Percentiles rank a stretch among this genome's conserved stretches.
Evolutionary conservation across 2,888 invertebrate species (phyloP).

Genomic region (Caenorhabditis sp.): DNA sequence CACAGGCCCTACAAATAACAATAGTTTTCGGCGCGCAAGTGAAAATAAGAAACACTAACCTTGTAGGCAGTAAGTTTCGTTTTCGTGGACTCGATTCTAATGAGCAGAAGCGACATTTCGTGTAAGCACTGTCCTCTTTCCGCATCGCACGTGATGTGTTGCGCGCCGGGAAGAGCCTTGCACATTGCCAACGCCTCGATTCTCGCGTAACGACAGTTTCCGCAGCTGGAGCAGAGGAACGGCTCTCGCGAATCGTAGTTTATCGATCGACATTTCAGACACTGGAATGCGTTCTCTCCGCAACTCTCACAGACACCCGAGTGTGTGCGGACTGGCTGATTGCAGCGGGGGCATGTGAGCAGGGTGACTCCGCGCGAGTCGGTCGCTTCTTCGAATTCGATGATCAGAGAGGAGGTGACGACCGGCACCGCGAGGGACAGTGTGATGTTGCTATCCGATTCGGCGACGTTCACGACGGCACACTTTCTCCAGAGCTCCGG

Average conservation of each 20-base stretch:
- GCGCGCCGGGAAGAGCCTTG: conserved; percentile 92
- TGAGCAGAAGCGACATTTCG: conserved; percentile 90
- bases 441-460: conserved; percentile 47
- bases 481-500: conserved; percentile 91
- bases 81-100: conserved; percentile 94
- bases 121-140: conserved; percentile 84
- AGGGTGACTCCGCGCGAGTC: conserved; percentile 92
- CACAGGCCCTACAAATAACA: conserved; percentile 85
- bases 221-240: conserved; percentile 97
- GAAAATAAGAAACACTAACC: not conserved
- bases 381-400: conserved; percentile 97
- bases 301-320: conserved; percentile 97
- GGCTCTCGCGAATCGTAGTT: conserved; percentile 99
- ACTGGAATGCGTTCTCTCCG: conserved; percentile 98
- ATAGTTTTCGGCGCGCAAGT: not conserved
- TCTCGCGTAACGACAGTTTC: conserved; percentile 98
- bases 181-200: conserved; percentile 95
- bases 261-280: conserved; percentile 97
- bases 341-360: conserved; percentile 83
- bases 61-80: conserved; percentile 88
- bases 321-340: conserved; percentile 95
- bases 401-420: conserved; percentile 96
- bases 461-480: conserved; percentile 84
- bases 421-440: conserved; percentile 84
- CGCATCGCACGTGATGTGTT: conserved; percentile 96